These are phyloP conservation scores for Dyspetes luteomarginatus DNA, from an alignment of 2,888 invertebrate genomes.

Conservation along the genomic window DNA sequence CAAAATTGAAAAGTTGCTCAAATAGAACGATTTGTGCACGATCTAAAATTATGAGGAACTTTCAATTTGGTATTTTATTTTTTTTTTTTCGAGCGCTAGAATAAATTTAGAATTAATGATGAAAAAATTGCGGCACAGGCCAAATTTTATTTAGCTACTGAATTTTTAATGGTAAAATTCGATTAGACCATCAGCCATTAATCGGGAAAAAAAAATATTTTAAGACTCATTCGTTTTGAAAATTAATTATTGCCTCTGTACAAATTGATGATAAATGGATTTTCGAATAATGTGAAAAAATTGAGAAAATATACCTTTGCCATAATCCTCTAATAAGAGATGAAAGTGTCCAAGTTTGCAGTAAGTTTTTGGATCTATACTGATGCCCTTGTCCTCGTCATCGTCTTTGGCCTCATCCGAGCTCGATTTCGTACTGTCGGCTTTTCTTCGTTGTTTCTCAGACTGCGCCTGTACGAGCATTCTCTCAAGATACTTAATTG, in stretches of 20 bases:
- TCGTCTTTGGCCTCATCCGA: conserved; percentile 76
- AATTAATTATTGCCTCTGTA: too few species aligned
- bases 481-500: conserved; percentile 93
- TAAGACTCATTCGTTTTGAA: too few species aligned
- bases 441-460: conserved; percentile 84
- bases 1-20: too few species aligned
- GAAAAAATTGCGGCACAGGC: background rate
- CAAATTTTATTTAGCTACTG: background rate
- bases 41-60: too few species aligned
- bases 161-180: too few species aligned
- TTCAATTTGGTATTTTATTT: too few species aligned
- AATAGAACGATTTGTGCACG: too few species aligned
- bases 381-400: conserved; percentile 87
- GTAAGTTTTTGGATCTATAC: conserved; percentile 95
- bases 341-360: conserved; percentile 98
- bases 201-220: too few species aligned
- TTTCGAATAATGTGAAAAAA: background rate
- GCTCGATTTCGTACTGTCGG: conserved; percentile 79
- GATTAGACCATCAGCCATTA: too few species aligned
- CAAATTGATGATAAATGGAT: background rate
- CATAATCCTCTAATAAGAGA: conserved; percentile 95
- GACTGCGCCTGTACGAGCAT: conserved; percentile 92
- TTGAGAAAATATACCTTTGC: conserved; percentile 89
- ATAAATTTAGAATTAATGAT: background rate
- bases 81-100: background rate